Evolutionary conservation across 2,113 vertebrate species (phyloP), one percentile per base, ranked within the genome.

Genomic region (Planiliza haematocheilus): DNA sequence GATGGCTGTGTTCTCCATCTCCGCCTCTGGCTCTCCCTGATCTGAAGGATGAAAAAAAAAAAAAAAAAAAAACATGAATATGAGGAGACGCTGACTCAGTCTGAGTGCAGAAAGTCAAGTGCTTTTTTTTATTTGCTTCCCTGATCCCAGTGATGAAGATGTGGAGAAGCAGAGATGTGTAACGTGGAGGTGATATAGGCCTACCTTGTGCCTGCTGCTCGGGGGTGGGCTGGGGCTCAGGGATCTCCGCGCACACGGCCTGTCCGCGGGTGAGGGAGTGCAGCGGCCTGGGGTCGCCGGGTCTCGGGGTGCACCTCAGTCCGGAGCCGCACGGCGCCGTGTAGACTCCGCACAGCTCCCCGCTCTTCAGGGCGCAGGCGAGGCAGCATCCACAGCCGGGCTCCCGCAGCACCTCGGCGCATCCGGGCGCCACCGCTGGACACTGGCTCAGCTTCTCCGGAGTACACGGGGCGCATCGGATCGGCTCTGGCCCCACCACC

Each of bases 351-450:
- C 97, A 99, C 1, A 89, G 68, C 2, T 95, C 93, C 0, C 94
- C 96, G 1, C 76, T 68, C 4, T 91, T 91, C 39, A 97, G 91
- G 48, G 97, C 96, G 79, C 97, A 99, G 38, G 83, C 87, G 18
- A 91, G 90, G 89, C 97, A 99, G 91, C 97, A 99, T 52, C 96
- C 94, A 38, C 97, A 99, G 80, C 96, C 95, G 1, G 96, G 93
- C 56, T 95, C 94, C 59, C 89, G 92, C 7, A 95, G 77, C 21
- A 90, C 17, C 92, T 99, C 96, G 0, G 83, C 83, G 74, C 97
- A 99, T 0, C 66, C 90, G 46, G 93, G 86, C 0, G 93, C 91
- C 60, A 97, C 94, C 0, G 93, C 91, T 1, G 95, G 94, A 91
- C 97, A 99, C 77, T 92, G 92, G 4, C 87, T 92, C 45, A 95